Evolutionary conservation across 2,113 vertebrate species (phyloP).

Genomic region (Mellivora capensis): DNA sequence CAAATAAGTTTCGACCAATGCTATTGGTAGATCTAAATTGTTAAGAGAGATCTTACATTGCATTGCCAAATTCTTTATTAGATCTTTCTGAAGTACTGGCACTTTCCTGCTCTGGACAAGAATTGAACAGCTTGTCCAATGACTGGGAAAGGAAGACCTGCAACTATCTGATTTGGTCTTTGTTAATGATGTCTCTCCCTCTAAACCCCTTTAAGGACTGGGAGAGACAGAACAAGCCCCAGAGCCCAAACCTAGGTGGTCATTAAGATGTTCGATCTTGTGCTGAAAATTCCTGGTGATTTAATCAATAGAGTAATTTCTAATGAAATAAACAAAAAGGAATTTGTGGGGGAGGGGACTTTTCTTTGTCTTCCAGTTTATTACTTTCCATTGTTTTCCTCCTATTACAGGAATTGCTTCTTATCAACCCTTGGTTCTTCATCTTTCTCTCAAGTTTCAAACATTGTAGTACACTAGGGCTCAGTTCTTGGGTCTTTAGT

Average conservation of each 20-base stretch:
- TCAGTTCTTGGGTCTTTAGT: not conserved
- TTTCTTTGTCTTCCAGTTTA: not conserved
- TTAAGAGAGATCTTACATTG: slow-evolving; percentile 40
- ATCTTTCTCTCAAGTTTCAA: not conserved
- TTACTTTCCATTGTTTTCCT: not conserved
- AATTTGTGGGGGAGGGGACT: not conserved
- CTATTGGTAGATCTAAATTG: slow-evolving; percentile 43
- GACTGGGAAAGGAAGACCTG: slow-evolving; percentile 58
- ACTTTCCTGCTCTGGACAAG: slow-evolving; percentile 72
- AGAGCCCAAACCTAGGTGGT: slow-evolving; percentile 57
- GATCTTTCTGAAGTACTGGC: slow-evolving; percentile 39
- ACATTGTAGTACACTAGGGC: not conserved
- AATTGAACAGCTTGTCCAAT: slow-evolving; percentile 79
- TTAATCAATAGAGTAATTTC: slow-evolving; percentile 68
- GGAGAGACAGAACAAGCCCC: slow-evolving; percentile 70
- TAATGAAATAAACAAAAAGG: slow-evolving; percentile 62
- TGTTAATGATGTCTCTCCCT: slow-evolving; percentile 77
- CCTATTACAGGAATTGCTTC: not conserved
- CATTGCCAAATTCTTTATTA: slow-evolving; percentile 65
- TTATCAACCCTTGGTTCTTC: not conserved
- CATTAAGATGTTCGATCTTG: slow-evolving; percentile 51
- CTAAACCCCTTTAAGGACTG: slow-evolving; percentile 69
- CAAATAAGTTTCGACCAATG: slow-evolving; percentile 30
- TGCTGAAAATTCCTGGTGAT: slow-evolving; percentile 66
- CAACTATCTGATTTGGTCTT: slow-evolving; percentile 61